Base-by-base conservation (phyloP, 1,140 invertebrate species). In the Sminthurides bifidus region DNA sequence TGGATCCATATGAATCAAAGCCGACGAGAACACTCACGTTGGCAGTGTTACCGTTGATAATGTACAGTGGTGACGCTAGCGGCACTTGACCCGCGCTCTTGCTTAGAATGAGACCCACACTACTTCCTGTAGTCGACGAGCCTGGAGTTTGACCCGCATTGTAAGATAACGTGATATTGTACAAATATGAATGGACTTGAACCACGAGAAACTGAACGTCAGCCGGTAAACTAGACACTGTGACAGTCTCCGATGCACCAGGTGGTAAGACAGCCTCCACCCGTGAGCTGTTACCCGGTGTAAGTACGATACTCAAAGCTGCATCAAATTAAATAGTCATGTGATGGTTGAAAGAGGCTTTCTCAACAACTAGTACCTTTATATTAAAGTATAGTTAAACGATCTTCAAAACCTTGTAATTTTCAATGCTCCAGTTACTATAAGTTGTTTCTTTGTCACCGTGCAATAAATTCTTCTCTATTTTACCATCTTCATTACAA, bases 131-230 rank as follows among this genome's bases (percentile, higher is more conserved):
- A 41, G 73, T 69, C 58, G 64, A 69, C 37, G 57, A 59, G 40
- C 71, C 69, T 38, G 59, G 56, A 30, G 50, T 63, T 2, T 58
- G 61, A 31, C 63, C 66, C 33, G 66, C 65, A 56, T 70, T 72
- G 54, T 79, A 78, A 29, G 77, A 77, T 30, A 85, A 59, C 12
- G 77, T 76, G 1, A 84, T 65, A 70, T 80, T 78, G 51, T 76
- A 66, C 15, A 75, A 55, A 58, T 79, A 76, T 40, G 75, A 73
- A 65, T 86, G 83, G 15, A 76, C 74, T 78, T 85, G 82, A 44
- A 81, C 69, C 45, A 84, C 70, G 29, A 83, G 70, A 68, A 81
- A 85, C 24, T 68, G 68, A n/a, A 21, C 35, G 3, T 41, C n/a
- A 6, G 4, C 38, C n/a, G 38, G 5, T 17, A 41, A 41, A 41